Percentiles rank a stretch among this genome's conserved stretches.
Evolutionary conservation across 2,888 invertebrate genomes (phyloP).

Genomic region (Lasioglossum morio): DNA sequence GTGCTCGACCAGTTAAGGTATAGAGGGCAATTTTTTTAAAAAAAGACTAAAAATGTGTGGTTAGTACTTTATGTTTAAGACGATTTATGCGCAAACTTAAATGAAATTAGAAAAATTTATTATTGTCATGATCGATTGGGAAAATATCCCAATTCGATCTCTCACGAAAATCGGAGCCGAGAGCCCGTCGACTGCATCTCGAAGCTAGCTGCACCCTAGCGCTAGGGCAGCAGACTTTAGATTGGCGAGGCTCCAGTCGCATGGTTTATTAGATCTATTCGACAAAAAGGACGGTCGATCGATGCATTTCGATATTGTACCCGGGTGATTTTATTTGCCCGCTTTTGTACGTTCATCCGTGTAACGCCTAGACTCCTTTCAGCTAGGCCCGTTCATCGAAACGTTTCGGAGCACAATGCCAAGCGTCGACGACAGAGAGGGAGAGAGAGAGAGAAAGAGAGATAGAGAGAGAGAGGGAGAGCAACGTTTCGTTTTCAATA

Average conservation of each 20-base stretch:
- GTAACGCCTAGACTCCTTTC: constrained; percentile 35
- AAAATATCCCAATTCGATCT: not conserved
- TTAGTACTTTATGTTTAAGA: too few relatives aligned
- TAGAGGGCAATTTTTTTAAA: too few relatives aligned
- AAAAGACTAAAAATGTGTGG: too few relatives aligned
- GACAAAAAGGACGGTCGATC: constrained; percentile 60
- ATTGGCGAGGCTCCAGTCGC: constrained; percentile 76
- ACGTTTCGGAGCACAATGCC: not conserved
- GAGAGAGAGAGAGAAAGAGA: not conserved
- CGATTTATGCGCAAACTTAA: too few relatives aligned
- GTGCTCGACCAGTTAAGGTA: too few relatives aligned
- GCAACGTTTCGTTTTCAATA: constrained; percentile 5
- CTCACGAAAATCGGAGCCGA: too few relatives aligned
- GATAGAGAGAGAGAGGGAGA: too few relatives aligned
- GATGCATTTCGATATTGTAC: constrained; percentile 71
- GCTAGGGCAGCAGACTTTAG: constrained; percentile 71
- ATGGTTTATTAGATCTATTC: constrained; percentile 76
- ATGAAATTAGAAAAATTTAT: too few relatives aligned
- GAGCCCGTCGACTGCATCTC: constrained; percentile 17
- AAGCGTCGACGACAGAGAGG: not conserved
- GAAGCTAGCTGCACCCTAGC: constrained; percentile 63
- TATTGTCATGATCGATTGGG: too few relatives aligned
- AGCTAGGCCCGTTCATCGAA: not conserved
- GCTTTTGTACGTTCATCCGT: constrained; percentile 37
- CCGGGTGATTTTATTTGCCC: constrained; percentile 56